phyloP scores from a whole-genome alignment of 2,888 invertebrate species.

The Sisyra nigra region DNA sequence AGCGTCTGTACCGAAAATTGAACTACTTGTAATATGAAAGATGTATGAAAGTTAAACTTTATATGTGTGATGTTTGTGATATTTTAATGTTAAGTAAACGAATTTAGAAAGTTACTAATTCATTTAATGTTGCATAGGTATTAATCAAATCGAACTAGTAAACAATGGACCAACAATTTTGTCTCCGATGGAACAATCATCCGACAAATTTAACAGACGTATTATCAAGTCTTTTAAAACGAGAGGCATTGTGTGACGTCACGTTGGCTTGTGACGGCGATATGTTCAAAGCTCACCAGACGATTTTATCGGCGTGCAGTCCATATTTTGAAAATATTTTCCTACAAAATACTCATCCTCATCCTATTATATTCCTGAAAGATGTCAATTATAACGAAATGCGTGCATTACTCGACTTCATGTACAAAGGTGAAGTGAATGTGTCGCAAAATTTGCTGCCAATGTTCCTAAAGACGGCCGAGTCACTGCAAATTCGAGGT shows the following conservation, averaged over 20 bases:
- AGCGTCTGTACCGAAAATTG: too few relatives aligned
- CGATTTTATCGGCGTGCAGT: conserved; percentile 84
- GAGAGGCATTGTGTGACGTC: conserved; percentile 84
- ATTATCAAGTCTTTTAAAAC: conserved; percentile 68
- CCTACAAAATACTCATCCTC: conserved; percentile 75
- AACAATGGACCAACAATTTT: conserved; percentile 68
- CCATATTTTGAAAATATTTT: conserved; percentile 88
- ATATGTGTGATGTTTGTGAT: too few relatives aligned
- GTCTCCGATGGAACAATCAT: conserved; percentile 91
- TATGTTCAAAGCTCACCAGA: conserved; percentile 84
- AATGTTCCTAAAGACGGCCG: conserved; percentile 82
- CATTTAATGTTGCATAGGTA: conserved; percentile 6
- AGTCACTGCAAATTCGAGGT: conserved; percentile 78
- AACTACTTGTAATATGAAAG: too few relatives aligned
- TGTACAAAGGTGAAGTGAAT: conserved; percentile 87
- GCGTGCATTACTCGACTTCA: conserved; percentile 79
- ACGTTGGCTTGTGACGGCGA: conserved; percentile 85
- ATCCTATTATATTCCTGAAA: conserved; percentile 84
- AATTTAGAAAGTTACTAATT: neutral
- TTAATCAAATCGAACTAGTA: conserved; percentile 6
- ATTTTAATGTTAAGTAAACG: too few relatives aligned
- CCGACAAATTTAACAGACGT: conserved; percentile 83
- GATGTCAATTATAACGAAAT: conserved; percentile 82
- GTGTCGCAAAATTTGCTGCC: conserved; percentile 82
- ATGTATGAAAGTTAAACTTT: too few relatives aligned